A percentile compares a stretch with the other conserved stretches of the same genome.
These are phyloP conservation scores for Ectobius pallidus DNA, from an alignment of 2,888 invertebrate species.

Conservation along the genomic window DNA sequence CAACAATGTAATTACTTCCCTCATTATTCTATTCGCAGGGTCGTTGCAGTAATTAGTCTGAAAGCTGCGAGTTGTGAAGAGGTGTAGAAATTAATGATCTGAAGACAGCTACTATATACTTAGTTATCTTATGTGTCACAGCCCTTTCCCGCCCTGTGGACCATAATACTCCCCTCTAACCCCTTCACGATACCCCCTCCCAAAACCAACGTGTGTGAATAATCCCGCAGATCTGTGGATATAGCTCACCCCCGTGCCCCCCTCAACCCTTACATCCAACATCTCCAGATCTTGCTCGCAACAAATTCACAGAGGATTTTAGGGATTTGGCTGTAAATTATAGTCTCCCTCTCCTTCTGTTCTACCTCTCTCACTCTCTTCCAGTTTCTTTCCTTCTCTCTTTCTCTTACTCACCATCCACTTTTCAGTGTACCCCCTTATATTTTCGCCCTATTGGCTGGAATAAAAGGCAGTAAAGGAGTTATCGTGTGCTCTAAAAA, in stretches of 20 bases:
- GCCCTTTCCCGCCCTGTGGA: not conserved
- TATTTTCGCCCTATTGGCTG: too few relatives aligned
- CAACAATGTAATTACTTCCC: slow-evolving; percentile 39
- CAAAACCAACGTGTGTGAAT: not conserved
- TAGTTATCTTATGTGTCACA: slow-evolving; percentile 8
- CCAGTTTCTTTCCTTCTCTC: not conserved
- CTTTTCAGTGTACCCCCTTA: too few relatives aligned
- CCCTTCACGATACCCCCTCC: too few relatives aligned
- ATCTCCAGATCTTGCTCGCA: not conserved
- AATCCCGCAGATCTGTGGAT: slow-evolving; percentile 10
- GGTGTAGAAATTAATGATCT: slow-evolving; percentile 27
- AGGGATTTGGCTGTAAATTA: slow-evolving; percentile 15
- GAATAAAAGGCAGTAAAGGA: too few relatives aligned
- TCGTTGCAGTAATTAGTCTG: slow-evolving; percentile 34
- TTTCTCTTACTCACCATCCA: too few relatives aligned
- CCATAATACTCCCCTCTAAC: not conserved
- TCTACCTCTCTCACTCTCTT: not conserved
- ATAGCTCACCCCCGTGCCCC: not conserved
- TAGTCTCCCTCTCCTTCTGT: not conserved
- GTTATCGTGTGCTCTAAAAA: too few relatives aligned
- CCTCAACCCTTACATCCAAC: too few relatives aligned
- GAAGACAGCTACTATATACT: not conserved
- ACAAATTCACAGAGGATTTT: slow-evolving; percentile 22
- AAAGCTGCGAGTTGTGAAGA: slow-evolving; percentile 27
- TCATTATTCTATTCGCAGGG: slow-evolving; percentile 36